Evolutionary conservation across 2,797 vertebrate genomes (phyloP).

Genomic region (Schizopygopsis malacanthus): DNA sequence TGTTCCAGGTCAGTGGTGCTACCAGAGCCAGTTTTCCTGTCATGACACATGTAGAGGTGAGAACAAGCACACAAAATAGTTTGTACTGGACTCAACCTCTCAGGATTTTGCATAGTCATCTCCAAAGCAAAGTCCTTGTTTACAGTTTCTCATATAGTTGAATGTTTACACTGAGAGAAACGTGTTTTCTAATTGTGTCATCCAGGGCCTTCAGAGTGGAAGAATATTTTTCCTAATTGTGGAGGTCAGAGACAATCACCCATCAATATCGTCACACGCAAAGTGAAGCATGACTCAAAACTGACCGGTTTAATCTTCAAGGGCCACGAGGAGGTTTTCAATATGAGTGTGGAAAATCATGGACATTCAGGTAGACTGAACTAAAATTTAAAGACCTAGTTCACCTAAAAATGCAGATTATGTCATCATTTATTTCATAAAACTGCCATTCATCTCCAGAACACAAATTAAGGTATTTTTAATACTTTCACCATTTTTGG

Average conservation of each 20-base stretch:
- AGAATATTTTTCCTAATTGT: constrained; percentile 65
- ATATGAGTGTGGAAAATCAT: constrained; percentile 79
- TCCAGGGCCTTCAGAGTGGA: constrained; percentile 82
- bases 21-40: constrained; percentile 78
- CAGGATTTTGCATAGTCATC: constrained; percentile 22
- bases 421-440: neutral
- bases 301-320: constrained; percentile 79
- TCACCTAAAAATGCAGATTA: neutral
- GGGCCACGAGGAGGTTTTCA: constrained; percentile 73
- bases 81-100: neutral
- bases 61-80: constrained; percentile 23
- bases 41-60: constrained; percentile 76
- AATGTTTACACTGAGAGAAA: neutral
- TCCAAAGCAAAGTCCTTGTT: constrained; percentile 19
- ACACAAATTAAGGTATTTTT: neutral
- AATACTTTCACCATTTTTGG: neutral
- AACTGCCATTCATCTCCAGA: neutral
- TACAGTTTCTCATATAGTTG: neutral
- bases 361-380: constrained; percentile 83
- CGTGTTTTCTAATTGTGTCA: constrained; percentile 18
- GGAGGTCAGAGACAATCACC: constrained; percentile 82
- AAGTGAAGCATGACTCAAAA: constrained; percentile 64
- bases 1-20: constrained; percentile 80
- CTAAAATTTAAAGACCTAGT: neutral
- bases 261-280: constrained; percentile 84